phyloP scores from a whole-genome alignment of 2,888 invertebrate genomes.

The Oxystoma pomonae region DNA sequence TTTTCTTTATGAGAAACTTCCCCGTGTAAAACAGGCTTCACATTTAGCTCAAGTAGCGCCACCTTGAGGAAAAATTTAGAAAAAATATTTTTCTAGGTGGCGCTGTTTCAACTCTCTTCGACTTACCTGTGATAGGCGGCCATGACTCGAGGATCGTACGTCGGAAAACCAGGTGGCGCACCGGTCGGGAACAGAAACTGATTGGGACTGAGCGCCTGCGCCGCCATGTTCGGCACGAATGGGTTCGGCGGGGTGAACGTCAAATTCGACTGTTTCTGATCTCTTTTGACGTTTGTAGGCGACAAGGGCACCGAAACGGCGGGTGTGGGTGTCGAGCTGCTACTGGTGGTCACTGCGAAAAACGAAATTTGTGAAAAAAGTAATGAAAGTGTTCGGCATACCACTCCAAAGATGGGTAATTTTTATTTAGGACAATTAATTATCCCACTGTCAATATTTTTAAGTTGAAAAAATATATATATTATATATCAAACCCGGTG shows the following conservation, averaged over 20 bases:
- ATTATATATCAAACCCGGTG: too few relatives aligned
- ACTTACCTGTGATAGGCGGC: conserved; percentile 42
- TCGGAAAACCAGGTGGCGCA: conserved; percentile 39
- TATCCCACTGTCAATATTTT: too few relatives aligned
- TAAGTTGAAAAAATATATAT: neutral
- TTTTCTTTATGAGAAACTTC: too few relatives aligned
- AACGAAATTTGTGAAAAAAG: too few relatives aligned
- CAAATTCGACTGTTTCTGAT: conserved; percentile 39
- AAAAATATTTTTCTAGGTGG: too few relatives aligned
- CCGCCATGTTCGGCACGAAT: conserved; percentile 45
- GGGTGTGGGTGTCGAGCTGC: neutral
- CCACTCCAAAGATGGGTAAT: too few relatives aligned
- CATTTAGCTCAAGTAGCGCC: too few relatives aligned
- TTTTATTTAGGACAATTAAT: too few relatives aligned
- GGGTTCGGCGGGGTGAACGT: conserved; percentile 47
- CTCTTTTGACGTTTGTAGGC: conserved; percentile 21
- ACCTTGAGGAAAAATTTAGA: too few relatives aligned
- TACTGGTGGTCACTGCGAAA: conserved; percentile 5
- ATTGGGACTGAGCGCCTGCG: conserved; percentile 44
- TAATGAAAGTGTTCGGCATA: neutral
- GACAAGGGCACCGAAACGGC: conserved; percentile 20
- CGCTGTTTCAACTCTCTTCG: too few relatives aligned
- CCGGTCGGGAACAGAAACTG: conserved; percentile 42
- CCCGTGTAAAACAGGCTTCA: too few relatives aligned
- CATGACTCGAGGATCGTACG: conserved; percentile 46